These are phyloP conservation scores for Rhynchonycteris naso DNA, from an alignment of 2,797 vertebrate species.

Conservation along the genomic window DNA sequence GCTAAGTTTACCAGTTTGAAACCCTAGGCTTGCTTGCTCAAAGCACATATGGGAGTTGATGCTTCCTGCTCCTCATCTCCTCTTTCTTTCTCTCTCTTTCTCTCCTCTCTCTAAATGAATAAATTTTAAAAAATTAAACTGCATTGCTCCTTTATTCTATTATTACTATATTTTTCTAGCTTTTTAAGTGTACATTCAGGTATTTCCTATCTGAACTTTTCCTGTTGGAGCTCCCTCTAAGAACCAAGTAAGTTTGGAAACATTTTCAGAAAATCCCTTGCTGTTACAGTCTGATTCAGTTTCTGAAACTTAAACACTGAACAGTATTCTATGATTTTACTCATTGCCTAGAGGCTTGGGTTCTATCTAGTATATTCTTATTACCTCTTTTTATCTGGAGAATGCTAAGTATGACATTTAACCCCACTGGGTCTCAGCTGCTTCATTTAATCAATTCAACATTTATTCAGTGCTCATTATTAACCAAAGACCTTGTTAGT, in stretches of 20 bases:
- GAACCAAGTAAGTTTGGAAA: not conserved
- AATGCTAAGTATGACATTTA: not conserved
- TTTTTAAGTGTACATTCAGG: not conserved
- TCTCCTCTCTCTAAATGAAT: no score
- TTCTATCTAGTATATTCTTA: not conserved
- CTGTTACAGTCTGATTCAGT: constrained; percentile 18
- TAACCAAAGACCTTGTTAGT: not conserved
- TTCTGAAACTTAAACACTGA: constrained; percentile 32
- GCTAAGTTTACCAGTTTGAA: no score
- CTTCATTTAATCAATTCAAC: not conserved
- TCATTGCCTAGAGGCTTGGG: not conserved
- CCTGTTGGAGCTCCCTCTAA: not conserved
- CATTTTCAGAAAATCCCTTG: constrained; percentile 9
- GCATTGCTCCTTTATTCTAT: not conserved
- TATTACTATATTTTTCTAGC: not conserved
- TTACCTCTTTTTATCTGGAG: not conserved
- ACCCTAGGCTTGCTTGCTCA: no score
- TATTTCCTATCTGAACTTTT: not conserved
- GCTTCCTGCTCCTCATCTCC: no score
- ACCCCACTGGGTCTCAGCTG: not conserved
- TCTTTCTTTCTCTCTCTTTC: no score
- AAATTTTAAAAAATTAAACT: no score
- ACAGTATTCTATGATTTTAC: not conserved
- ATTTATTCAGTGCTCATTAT: not conserved
- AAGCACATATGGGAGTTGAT: no score